phyloP scores from a whole-genome alignment of 1,140 invertebrate genomes.

The Tribolium madens region DNA sequence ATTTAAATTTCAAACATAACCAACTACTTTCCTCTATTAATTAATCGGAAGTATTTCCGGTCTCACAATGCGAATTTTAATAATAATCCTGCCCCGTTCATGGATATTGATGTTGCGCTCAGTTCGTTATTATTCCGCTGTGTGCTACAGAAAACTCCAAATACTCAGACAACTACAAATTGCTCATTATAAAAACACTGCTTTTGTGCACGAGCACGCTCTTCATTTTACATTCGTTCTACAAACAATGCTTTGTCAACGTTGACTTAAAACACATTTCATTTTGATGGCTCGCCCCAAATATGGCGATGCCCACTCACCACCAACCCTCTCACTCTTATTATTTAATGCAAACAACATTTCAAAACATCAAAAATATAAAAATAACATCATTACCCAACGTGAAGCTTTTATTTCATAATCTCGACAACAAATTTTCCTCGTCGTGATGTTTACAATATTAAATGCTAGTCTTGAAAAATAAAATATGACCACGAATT shows the following conservation, averaged over 20 bases:
- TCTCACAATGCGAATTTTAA: constrained; percentile 12
- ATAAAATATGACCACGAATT: not conserved
- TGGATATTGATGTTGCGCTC: constrained; percentile 29
- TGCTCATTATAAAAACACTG: constrained; percentile 58
- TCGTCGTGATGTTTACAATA: too few relatives aligned
- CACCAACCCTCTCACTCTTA: not conserved
- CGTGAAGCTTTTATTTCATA: not conserved
- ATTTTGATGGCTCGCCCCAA: constrained; percentile 41
- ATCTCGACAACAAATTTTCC: not conserved
- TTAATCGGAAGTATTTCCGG: constrained; percentile 28
- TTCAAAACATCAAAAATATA: not conserved
- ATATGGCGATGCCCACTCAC: constrained; percentile 6
- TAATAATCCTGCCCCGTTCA: constrained; percentile 34
- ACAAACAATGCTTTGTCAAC: constrained; percentile 57
- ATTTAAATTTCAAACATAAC: constrained; percentile 38
- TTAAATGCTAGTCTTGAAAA: not conserved
- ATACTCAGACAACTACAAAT: constrained; percentile 57
- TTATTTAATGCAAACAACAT: not conserved
- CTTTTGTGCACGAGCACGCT: constrained; percentile 52
- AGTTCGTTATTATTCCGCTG: constrained; percentile 33
- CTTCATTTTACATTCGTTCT: constrained; percentile 54
- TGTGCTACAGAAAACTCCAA: constrained; percentile 45
- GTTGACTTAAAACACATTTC: constrained; percentile 54
- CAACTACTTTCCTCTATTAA: constrained; percentile 33
- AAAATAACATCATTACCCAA: not conserved